phyloP scores from a whole-genome alignment of 2,113 vertebrate species.

The Pelmatolapia mariae region DNA sequence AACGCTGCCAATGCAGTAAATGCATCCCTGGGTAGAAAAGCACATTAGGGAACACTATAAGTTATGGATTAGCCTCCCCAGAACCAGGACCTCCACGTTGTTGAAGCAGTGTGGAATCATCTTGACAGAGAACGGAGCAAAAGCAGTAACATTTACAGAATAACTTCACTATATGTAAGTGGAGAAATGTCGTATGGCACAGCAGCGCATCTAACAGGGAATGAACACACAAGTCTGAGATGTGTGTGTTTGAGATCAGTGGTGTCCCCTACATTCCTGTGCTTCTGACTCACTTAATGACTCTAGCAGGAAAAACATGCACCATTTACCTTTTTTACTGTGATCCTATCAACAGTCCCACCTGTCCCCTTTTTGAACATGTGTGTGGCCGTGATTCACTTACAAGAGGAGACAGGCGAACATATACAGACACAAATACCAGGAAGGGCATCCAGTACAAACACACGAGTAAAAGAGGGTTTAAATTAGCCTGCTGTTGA shows the following conservation, averaged over 20 bases:
- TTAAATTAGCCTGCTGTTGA: not conserved
- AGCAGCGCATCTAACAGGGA: not conserved
- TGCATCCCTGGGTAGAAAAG: not conserved
- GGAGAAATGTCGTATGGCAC: not conserved
- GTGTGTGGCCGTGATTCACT: slow-evolving; percentile 4
- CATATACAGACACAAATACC: not conserved
- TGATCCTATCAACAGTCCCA: not conserved
- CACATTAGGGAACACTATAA: not conserved
- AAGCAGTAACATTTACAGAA: not conserved
- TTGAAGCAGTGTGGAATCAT: not conserved
- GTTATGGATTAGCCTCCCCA: not conserved
- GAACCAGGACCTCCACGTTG: not conserved
- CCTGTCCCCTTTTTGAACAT: slow-evolving; percentile 15
- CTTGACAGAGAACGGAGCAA: not conserved
- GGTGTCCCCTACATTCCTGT: not conserved
- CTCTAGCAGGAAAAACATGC: not conserved
- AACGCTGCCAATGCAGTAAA: not conserved
- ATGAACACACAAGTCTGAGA: not conserved
- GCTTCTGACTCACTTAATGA: slow-evolving; percentile 44
- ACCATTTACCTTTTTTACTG: not conserved
- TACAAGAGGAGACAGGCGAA: not conserved
- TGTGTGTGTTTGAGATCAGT: not conserved
- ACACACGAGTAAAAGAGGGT: not conserved
- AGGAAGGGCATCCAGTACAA: not conserved
- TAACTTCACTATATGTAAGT: not conserved